Percentiles rank a stretch among this genome's conserved stretches.
These are phyloP conservation scores for Gymnogyps californianus DNA, from an alignment of 2,113 vertebrate genomes.

Conservation along the genomic window DNA sequence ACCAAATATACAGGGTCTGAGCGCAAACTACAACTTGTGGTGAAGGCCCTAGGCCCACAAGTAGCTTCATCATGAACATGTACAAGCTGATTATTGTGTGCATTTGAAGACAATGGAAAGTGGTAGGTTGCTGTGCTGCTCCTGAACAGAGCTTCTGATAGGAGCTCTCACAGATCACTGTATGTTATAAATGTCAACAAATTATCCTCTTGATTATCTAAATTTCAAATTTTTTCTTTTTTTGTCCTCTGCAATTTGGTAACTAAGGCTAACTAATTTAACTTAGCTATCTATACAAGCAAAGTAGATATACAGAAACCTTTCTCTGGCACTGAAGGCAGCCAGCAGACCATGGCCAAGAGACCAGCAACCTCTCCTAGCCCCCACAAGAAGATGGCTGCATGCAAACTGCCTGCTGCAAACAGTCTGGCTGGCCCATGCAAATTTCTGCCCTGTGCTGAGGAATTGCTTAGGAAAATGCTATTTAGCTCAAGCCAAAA, in stretches of 20 bases:
- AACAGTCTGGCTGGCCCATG: background rate
- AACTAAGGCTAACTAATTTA: background rate
- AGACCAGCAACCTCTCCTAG: background rate
- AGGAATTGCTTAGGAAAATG: background rate
- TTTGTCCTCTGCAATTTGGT: background rate
- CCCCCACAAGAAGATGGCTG: background rate
- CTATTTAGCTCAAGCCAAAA: slow-evolving; percentile 8
- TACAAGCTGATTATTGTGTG: background rate
- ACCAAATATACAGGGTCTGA: background rate
- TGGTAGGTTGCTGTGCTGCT: background rate
- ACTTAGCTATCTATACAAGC: background rate
- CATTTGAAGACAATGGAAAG: background rate
- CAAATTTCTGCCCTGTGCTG: background rate
- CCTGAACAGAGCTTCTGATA: background rate
- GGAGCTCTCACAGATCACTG: background rate
- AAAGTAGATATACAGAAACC: background rate
- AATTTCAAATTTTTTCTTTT: background rate
- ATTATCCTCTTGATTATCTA: background rate
- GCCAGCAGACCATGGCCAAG: background rate
- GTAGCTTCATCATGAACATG: background rate
- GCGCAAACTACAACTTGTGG: background rate
- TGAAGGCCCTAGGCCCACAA: background rate
- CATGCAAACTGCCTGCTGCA: background rate
- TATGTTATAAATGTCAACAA: background rate
- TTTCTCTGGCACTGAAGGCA: background rate